phyloP scores from a whole-genome alignment of 2,888 invertebrate species.

The Cerceris ruficornis region DNA sequence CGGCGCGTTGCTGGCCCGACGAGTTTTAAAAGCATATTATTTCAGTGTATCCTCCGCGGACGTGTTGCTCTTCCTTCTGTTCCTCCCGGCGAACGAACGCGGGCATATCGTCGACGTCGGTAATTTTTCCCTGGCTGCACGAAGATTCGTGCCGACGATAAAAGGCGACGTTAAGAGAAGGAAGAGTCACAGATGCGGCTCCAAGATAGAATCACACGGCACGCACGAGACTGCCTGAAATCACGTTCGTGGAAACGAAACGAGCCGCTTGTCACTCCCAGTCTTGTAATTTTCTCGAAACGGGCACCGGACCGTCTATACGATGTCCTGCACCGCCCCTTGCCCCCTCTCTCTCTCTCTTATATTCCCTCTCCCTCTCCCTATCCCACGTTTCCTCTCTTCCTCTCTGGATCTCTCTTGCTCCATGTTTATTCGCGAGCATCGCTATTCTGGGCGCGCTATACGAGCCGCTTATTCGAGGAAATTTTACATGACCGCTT shows the following conservation, averaged over 20 bases:
- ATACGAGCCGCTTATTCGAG: constrained; percentile 33
- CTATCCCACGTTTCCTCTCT: background rate
- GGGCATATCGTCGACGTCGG: constrained; percentile 6
- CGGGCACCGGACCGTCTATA: constrained; percentile 19
- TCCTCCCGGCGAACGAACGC: background rate
- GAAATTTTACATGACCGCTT: constrained; percentile 34
- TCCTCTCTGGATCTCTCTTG: background rate
- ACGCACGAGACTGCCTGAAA: constrained; percentile 44
- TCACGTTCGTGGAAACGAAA: constrained; percentile 55
- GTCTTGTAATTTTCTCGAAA: constrained; percentile 47
- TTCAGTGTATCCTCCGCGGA: constrained; percentile 11
- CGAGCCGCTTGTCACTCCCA: constrained; percentile 43
- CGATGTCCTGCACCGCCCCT: background rate
- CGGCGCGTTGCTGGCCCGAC: no score
- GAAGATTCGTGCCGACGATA: constrained; percentile 47
- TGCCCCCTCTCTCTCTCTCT: background rate
- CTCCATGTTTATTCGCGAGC: constrained; percentile 18
- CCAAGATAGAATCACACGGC: constrained; percentile 46
- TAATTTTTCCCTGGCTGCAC: constrained; percentile 31
- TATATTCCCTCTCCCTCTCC: background rate
- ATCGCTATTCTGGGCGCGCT: constrained; percentile 36
- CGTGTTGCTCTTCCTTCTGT: background rate
- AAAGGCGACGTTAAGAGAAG: constrained; percentile 18
- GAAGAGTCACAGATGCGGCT: background rate
- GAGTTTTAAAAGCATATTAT: constrained; percentile 27